Percentiles rank a stretch among this genome's conserved stretches.
Evolutionary conservation across 2,888 invertebrate species (phyloP).

Genomic region (Sarcophaga rosellei): DNA sequence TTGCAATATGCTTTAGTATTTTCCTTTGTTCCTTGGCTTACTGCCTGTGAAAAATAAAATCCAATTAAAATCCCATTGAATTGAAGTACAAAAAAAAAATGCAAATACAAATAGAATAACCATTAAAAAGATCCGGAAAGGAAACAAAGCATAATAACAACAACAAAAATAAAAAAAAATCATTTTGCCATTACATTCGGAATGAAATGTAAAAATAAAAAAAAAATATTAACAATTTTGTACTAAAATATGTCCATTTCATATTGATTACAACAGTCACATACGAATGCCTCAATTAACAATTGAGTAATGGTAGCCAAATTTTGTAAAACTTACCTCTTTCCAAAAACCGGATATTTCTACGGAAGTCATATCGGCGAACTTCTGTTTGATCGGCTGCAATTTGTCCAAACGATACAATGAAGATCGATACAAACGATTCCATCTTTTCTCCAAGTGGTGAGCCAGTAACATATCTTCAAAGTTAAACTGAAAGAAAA

Average conservation of each 20-base stretch:
- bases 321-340: slow-evolving; percentile 75
- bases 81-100: slow-evolving; percentile 35
- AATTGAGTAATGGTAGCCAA: no score
- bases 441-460: slow-evolving; percentile 87
- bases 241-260: background rate
- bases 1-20: slow-evolving; percentile 19
- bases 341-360: slow-evolving; percentile 84
- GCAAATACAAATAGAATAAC: background rate
- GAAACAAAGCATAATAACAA: slow-evolving; percentile 74
- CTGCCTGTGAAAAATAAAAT: slow-evolving; percentile 77
- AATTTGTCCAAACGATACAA: slow-evolving; percentile 87
- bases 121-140: slow-evolving; percentile 70
- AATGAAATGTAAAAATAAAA: background rate
- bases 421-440: slow-evolving; percentile 86
- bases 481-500: slow-evolving; percentile 77
- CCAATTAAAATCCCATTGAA: slow-evolving; percentile 80
- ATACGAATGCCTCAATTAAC: no score
- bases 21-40: slow-evolving; percentile 54
- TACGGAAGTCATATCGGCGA: slow-evolving; percentile 89
- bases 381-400: slow-evolving; percentile 92
- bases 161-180: background rate
- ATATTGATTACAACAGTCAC: no score
- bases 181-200: background rate
- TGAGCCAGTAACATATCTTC: slow-evolving; percentile 82
- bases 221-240: background rate